Evolutionary conservation across 2,113 vertebrate genomes (phyloP).

Genomic region (Labrus mixtus): DNA sequence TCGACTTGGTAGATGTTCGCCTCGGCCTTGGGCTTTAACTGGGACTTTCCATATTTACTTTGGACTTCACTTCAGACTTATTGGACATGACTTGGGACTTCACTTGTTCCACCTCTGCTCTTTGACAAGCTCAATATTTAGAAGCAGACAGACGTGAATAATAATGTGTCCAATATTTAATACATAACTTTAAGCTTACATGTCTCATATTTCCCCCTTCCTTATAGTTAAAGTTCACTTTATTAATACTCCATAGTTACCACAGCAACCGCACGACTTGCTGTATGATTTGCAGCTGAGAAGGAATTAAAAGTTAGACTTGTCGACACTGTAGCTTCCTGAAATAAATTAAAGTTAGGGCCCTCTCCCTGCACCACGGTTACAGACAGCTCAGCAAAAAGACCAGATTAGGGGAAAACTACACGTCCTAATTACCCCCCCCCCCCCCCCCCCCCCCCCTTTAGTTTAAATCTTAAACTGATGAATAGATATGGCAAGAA

Average conservation of each 20-base stretch:
- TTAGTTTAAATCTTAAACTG: not conserved
- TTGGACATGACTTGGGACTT: too few relatives aligned
- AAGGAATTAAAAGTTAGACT: not conserved
- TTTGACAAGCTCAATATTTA: too few relatives aligned
- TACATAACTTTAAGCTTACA: not conserved
- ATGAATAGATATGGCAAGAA: not conserved
- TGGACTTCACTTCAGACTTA: too few relatives aligned
- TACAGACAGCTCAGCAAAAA: not conserved
- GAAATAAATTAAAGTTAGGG: not conserved
- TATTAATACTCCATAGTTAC: not conserved
- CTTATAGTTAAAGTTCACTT: not conserved
- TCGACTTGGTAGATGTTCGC: too few relatives aligned
- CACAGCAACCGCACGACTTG: not conserved
- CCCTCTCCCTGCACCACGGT: too few relatives aligned
- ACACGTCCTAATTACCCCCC: too few relatives aligned
- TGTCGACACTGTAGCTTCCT: not conserved
- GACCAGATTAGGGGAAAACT: not conserved
- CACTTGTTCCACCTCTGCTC: too few relatives aligned
- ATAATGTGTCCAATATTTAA: not conserved
- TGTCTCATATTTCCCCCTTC: not conserved
- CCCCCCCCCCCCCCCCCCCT: too few relatives aligned
- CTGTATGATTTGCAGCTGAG: conserved; percentile 1
- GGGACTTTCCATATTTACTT: too few relatives aligned
- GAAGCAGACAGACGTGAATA: too few relatives aligned
- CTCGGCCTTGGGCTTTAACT: too few relatives aligned